phyloP scores from a whole-genome alignment of 2,113 vertebrate species.

The Morone saxatilis region DNA sequence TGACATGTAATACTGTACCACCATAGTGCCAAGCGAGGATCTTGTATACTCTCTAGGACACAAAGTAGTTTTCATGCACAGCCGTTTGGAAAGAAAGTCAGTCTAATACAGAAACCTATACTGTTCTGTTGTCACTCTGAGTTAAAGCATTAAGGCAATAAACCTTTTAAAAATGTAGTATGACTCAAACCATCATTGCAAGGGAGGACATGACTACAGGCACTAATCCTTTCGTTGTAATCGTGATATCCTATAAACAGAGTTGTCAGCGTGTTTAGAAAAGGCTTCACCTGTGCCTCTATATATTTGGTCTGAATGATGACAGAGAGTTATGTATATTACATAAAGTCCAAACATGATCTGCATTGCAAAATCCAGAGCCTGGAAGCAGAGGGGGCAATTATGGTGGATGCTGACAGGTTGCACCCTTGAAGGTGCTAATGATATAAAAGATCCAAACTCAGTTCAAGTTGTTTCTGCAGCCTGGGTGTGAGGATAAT shows the following conservation, averaged over 20 bases:
- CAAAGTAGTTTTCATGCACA: neutral
- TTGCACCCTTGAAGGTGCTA: neutral
- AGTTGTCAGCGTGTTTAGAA: constrained; percentile 35
- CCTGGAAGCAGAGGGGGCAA: too few relatives aligned
- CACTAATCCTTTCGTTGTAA: constrained; percentile 11
- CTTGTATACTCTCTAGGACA: neutral
- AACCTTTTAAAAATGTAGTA: neutral
- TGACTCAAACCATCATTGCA: neutral
- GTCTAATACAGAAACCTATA: neutral
- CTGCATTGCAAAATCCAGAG: neutral
- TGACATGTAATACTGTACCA: neutral
- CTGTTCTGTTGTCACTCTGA: neutral
- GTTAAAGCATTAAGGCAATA: neutral
- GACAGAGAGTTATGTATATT: constrained; percentile 9
- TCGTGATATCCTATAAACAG: constrained; percentile 17
- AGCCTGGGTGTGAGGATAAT: neutral
- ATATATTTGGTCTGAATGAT: constrained; percentile 15
- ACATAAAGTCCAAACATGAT: constrained; percentile 1
- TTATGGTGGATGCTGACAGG: neutral
- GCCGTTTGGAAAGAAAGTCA: neutral
- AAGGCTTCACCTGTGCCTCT: neutral
- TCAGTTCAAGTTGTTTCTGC: neutral
- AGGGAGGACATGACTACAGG: neutral
- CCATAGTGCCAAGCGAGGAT: neutral
- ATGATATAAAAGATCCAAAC: neutral